Evolutionary conservation across 2,888 invertebrate species (phyloP), one percentile per base, ranked within the genome.

Genomic region (Craniophora ligustri): DNA sequence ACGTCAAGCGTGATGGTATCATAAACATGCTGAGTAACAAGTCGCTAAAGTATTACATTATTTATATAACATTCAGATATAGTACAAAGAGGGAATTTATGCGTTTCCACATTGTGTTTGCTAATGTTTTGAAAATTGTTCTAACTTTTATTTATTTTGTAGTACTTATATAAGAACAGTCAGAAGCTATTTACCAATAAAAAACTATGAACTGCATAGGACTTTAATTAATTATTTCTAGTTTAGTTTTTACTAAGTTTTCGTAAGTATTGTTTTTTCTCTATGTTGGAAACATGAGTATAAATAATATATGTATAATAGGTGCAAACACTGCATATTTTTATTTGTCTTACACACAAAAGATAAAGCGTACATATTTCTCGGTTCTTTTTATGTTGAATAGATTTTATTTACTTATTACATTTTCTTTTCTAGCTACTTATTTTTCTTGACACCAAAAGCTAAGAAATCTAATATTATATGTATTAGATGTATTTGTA

Each of bases 21-120:
- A 23, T 10, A 16, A 15, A 15, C n/a, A 28, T 18, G 40, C 19
- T 35, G 26, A 46, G 16, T 48, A 42, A 35, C 19, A 39, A 19
- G 40, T 44, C 10, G 55, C 49, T 63, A 30, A 58, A 72, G 72
- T 69, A 69, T 67, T 69, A 63, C 7, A 10, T 62, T 62, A 48
- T 50, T 48, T 53, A 45, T 54, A 18, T 54, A 36, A 35, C 10
- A 38, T 21, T 56, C 64, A 72, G 58, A 13, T 38, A 60, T 48
- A 72, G 73, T 72, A 72, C 70, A 70, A 70, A 70, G 32, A 49
- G 19, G 35, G 21, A 48, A 55, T 38, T 51, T 19, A 46, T 50
- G 72, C 68, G 67, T 67, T 69, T 67, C 18, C 15, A 36, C 32
- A 35, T 36, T 38, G 41, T 28, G 39, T 50, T 53, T 53, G 49